Percentiles rank a stretch among this genome's conserved stretches.
Evolutionary conservation across 2,888 invertebrate species (phyloP).

Genomic region (Heliconius ismenius): DNA sequence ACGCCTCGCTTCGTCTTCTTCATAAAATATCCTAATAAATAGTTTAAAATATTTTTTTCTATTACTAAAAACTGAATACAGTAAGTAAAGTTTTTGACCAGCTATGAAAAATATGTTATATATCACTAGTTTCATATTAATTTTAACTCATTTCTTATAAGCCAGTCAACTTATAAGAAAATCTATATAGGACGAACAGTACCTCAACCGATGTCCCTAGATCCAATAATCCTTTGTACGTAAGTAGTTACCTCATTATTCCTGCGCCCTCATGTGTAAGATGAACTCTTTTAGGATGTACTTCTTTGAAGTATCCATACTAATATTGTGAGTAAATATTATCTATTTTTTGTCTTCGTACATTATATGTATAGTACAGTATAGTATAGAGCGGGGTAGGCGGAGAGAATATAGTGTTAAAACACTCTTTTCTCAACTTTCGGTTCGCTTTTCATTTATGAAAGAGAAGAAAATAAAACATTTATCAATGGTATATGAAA

Average conservation of each 20-base stretch:
- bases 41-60: too few species aligned
- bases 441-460: too few species aligned
- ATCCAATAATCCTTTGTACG: conserved; percentile 33
- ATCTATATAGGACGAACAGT: conserved; percentile 29
- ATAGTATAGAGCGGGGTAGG: neutral
- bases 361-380: too few species aligned
- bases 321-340: conserved; percentile 1
- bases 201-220: conserved; percentile 39
- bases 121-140: neutral
- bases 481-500: too few species aligned
- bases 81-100: too few species aligned
- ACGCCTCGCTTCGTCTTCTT: too few species aligned
- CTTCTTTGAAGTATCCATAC: conserved; percentile 20
- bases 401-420: too few species aligned
- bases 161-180: conserved; percentile 10
- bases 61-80: too few species aligned
- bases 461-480: too few species aligned
- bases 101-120: neutral
- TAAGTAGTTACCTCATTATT: conserved; percentile 71
- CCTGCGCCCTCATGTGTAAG: conserved; percentile 68
- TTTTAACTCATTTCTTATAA: conserved; percentile 1
- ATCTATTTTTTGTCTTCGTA: neutral
- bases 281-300: conserved; percentile 35
- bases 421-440: too few species aligned
- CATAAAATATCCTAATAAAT: too few species aligned